Evolutionary conservation across 1,140 invertebrate genomes (phyloP), one percentile per base, ranked within the genome.

Genomic region (Dryas iulia): DNA sequence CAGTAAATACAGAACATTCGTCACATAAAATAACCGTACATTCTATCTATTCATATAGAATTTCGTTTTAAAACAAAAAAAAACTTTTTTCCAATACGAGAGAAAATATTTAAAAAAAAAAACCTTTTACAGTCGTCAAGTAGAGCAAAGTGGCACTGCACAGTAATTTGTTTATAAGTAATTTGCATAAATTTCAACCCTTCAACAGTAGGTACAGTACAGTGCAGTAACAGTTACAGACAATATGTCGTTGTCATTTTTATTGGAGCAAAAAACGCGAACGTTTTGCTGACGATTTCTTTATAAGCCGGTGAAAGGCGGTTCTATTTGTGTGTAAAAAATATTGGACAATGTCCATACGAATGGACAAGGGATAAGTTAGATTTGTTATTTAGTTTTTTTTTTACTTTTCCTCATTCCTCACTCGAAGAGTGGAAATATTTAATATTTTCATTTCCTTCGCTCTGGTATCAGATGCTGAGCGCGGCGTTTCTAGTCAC

Each of bases 111-210:
- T 11, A 47, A 18, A 24, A 56, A 54, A 54, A 54, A 25, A 56
- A 24, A 47, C 33, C 0, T 18, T 47, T 18, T 47, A 47, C 5
- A 47, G 39, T 18, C 39, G 8, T 47, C 39, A 47, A 47, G n/a
- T n/a, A n/a, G n/a, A n/a, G n/a, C n/a, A n/a, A n/a, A n/a, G 39
- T 47, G 39, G 39, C 39, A 47, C 39, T 47, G 39, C 3, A 47
- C 35, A 47, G 39, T 47, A 47, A 47, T 77, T 76, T 77, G 78
- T 83, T 79, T 79, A 79, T 77, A 54, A 78, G 52, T 77, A 82
- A 84, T 89, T 89, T 89, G 85, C 86, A 89, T 89, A 89, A 85
- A 53, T 63, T 54, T 54, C 14, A 89, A 86, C 85, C 87, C 87
- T 89, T 84, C 74, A 72, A 72, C 74, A 60, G 65, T n/a, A n/a